phyloP scores from a whole-genome alignment of 2,888 invertebrate species.

The Elegia similella region DNA sequence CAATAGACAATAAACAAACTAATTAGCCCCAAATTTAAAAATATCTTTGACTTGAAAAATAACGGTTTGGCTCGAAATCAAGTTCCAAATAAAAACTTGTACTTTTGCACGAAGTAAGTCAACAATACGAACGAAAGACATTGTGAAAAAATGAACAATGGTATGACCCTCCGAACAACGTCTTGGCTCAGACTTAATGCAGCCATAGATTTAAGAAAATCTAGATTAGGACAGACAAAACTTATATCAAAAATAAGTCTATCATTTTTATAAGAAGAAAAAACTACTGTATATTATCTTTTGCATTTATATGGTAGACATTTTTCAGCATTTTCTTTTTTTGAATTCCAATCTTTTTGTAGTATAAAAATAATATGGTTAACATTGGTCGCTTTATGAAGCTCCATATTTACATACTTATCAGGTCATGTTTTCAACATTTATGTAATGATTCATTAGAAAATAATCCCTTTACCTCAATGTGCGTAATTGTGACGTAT shows the following conservation, averaged over 20 bases:
- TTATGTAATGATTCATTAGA: background rate
- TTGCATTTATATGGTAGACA: too few species aligned
- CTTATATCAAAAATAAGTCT: too few species aligned
- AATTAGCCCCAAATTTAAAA: background rate
- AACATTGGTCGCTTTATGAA: too few species aligned
- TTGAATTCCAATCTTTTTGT: too few species aligned
- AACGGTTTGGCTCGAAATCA: slow-evolving; percentile 15
- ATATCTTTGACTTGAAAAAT: background rate
- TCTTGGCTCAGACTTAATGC: slow-evolving; percentile 47
- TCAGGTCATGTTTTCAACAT: background rate
- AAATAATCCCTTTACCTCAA: background rate
- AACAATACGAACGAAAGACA: slow-evolving; percentile 51
- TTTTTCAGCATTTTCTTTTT: too few species aligned
- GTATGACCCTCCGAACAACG: slow-evolving; percentile 51
- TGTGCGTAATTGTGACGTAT: background rate
- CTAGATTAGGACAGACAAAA: background rate
- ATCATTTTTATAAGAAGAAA: too few species aligned
- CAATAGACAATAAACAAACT: background rate
- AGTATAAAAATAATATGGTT: too few species aligned
- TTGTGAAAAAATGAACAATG: slow-evolving; percentile 55
- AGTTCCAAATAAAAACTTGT: slow-evolving; percentile 20
- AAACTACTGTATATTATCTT: too few species aligned
- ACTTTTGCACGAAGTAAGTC: slow-evolving; percentile 49
- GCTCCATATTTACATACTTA: background rate
- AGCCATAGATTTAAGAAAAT: slow-evolving; percentile 25